Conservation (phyloP, 1,140 invertebrate species). For the Artemia franciscana region DNA sequence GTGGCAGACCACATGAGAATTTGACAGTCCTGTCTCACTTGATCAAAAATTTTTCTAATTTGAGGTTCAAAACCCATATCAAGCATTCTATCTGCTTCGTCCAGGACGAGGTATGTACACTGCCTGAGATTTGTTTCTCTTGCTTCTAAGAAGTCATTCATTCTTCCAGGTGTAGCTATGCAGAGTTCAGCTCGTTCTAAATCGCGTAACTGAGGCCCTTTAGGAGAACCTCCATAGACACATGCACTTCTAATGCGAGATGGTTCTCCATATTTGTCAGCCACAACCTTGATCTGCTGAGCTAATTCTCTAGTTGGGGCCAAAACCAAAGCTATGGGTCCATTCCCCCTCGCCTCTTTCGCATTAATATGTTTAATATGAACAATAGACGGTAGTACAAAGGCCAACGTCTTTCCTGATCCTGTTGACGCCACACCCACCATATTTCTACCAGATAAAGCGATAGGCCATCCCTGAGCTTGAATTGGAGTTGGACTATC, state of each 20-base stretch:
- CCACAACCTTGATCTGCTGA: constrained; percentile 61
- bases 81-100: no score
- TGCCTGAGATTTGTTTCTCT: constrained; percentile 64
- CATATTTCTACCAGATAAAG: no score
- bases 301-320: no score
- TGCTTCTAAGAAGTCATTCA: constrained; percentile 83
- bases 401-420: no score
- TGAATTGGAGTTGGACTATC: background rate
- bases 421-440: no score
- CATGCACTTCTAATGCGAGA: constrained; percentile 70
- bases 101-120: constrained; percentile 82
- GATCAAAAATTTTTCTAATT: constrained; percentile 95
- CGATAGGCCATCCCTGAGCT: no score
- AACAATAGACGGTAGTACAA: no score
- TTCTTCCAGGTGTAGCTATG: constrained; percentile 80
- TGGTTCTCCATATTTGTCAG: no score
- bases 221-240: constrained; percentile 86
- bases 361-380: background rate
- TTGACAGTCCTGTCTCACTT: constrained; percentile 99
- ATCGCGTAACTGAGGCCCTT: constrained; percentile 66
- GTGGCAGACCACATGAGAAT: no score
- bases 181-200: constrained; percentile 72
- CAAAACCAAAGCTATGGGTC: no score
- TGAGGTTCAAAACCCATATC: no score
- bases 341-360: background rate